These are phyloP conservation scores for Cacoxenus indagator DNA, from an alignment of 2,888 invertebrate species.

Conservation along the genomic window DNA sequence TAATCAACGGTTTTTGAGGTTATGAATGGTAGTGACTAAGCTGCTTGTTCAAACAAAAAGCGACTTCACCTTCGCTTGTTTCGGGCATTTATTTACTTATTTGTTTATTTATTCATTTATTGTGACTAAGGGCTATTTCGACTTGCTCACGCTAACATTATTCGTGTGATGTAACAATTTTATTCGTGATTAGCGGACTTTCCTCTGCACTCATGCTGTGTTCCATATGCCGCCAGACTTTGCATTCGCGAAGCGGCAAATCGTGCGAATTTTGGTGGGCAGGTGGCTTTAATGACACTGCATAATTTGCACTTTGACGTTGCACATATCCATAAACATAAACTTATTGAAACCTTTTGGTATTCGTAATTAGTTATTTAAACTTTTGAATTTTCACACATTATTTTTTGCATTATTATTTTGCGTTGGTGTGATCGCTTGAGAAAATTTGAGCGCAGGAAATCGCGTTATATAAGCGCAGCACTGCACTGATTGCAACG, in stretches of 20 bases:
- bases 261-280: slow-evolving; percentile 2
- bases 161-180: not conserved
- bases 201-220: not conserved
- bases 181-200: not conserved
- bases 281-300: slow-evolving; percentile 2
- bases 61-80: too few species aligned
- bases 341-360: slow-evolving; percentile 1
- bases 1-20: too few species aligned
- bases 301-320: slow-evolving; percentile 11
- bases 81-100: too few species aligned
- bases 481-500: not conserved
- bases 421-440: not conserved
- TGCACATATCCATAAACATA: not conserved
- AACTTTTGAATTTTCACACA: not conserved
- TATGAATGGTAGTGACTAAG: too few species aligned
- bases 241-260: not conserved
- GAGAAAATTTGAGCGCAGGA: not conserved
- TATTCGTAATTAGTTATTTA: slow-evolving; percentile 15
- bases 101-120: too few species aligned
- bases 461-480: not conserved
- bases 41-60: too few species aligned
- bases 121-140: not conserved
- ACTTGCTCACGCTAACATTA: not conserved
- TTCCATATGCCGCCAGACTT: not conserved
- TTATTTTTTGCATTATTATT: not conserved